Base-by-base conservation (phyloP, 2,797 vertebrate genomes). In the Moxostoma hubbsi region DNA sequence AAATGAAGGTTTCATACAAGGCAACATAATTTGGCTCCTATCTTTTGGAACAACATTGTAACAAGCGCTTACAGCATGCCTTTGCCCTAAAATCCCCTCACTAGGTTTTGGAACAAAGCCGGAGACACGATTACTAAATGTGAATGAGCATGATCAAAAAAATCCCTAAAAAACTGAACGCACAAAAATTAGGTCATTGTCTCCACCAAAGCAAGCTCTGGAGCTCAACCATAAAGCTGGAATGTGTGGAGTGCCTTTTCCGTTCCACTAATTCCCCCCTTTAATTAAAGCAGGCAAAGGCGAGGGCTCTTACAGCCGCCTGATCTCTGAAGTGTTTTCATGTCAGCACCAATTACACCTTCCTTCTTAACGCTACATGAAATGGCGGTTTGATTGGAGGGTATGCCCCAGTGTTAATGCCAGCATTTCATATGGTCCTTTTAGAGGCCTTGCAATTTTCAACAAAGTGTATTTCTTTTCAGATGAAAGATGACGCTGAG, bases 321-420 rank as follows among this genome's bases (percentile, higher is more conserved):
- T 78, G 76, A 84, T 78, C 75, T 83, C 79, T 81, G 75, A 87
- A 86, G 86, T 85, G 83, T 86, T 88, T 85, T 88, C 81, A 81
- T 86, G 81, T 81, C 80, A 62, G 81, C 71, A 81, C 68, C 83
- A 84, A 85, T 88, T 87, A 85, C 13, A 75, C 75, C 61, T 80
- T 82, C 70, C 73, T 81, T 72, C 50, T 53, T 47, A 54, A 75
- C n/a, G 15, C 64, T 24, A 72, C 65, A 75, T 75, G 77, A 84
- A 84, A 80, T 84, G 79, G 12, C 36, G 67, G 69, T 81, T 79
- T 79, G 81, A 85, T 81, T 81, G 61, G 73, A 82, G 74, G 53
- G 47, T 16, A 79, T 74, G 70, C 57, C 75, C 16, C 53, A 46
- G 59, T 55, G 58, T 57, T 69, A 57, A n/a, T 36, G 64, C 10